phyloP scores from a whole-genome alignment of 37 sponge, comb jelly and placozoan genomes.

The Dysidea cf. avara region DNA sequence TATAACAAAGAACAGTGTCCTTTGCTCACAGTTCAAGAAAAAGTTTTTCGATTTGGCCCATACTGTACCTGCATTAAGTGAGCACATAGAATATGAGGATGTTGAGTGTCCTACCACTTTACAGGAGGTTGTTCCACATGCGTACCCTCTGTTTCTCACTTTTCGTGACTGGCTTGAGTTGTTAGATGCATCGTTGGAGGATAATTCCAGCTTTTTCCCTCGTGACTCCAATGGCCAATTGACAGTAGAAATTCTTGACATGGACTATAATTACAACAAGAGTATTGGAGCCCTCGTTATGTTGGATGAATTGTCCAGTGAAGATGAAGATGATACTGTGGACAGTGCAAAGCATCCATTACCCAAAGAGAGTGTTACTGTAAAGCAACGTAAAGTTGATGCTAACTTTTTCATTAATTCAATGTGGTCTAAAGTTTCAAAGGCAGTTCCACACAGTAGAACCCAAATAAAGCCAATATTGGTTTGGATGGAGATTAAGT shows the following conservation, averaged over 20 bases:
- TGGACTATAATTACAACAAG: constrained; percentile 42
- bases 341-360: neutral
- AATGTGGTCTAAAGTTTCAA: constrained; percentile 56
- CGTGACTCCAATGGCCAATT: constrained; percentile 14
- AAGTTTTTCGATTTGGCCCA: constrained; percentile 44
- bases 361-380: neutral
- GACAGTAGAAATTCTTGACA: constrained; percentile 16
- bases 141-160: constrained; percentile 58
- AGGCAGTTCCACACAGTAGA: no score
- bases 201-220: constrained; percentile 43
- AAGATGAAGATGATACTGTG: no score
- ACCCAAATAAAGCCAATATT: constrained; percentile 61
- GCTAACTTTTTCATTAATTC: constrained; percentile 59
- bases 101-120: constrained; percentile 15
- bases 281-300: no score
- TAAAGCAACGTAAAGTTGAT: no score
- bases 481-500: constrained; percentile 88
- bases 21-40: constrained; percentile 48
- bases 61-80: neutral
- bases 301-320: no score
- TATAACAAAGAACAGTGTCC: constrained; percentile 60
- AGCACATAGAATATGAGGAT: constrained; percentile 27
- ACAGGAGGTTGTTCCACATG: neutral
- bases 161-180: constrained; percentile 43
- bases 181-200: constrained; percentile 30